phyloP scores from a whole-genome alignment of 2,113 vertebrate genomes.

The Puma concolor region DNA sequence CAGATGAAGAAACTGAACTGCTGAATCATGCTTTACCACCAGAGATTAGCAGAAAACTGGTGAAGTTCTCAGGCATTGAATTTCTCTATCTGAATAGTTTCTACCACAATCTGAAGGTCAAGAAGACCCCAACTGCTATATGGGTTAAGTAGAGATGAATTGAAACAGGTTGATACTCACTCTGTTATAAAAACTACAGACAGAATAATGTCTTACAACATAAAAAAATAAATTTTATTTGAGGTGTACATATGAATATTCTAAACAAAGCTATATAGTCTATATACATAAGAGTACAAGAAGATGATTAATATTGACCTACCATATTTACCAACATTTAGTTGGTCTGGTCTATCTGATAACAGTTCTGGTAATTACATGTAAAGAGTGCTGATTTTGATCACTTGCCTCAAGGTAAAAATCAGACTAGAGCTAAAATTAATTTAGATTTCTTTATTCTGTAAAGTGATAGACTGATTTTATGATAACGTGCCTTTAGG shows the following conservation, averaged over 20 bases:
- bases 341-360: background rate
- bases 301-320: background rate
- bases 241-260: background rate
- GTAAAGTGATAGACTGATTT: background rate
- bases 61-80: constrained; percentile 32
- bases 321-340: background rate
- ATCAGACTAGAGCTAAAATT: background rate
- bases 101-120: background rate
- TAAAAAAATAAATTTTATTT: background rate
- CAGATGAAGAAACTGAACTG: constrained; percentile 18
- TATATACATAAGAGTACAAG: background rate
- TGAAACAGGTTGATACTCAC: background rate
- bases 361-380: background rate
- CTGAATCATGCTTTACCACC: background rate
- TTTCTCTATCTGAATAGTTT: background rate
- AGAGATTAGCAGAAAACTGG: constrained; percentile 16
- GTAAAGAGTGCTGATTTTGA: background rate
- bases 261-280: background rate
- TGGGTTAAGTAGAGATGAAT: background rate
- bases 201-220: background rate
- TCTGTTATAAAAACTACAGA: constrained; percentile 25
- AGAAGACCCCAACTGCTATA: background rate
- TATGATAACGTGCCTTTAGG: background rate
- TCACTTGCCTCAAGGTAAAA: background rate
- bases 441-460: background rate